These are phyloP conservation scores for Copsychus sechellarum DNA, from an alignment of 2,113 vertebrate species.

Conservation along the genomic window DNA sequence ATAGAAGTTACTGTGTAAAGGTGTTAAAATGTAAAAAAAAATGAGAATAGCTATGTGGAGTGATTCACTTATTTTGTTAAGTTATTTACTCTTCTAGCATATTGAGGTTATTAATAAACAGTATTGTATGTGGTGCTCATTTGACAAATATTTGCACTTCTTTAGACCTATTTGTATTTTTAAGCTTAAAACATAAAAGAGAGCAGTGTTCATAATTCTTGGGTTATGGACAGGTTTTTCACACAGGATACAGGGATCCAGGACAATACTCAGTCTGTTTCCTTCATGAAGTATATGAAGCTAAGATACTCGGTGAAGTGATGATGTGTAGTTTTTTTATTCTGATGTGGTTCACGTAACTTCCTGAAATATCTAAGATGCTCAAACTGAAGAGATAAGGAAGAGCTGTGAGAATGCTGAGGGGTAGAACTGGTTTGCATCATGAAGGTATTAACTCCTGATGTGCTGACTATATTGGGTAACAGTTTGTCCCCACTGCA, in stretches of 20 bases:
- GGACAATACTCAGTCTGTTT: not conserved
- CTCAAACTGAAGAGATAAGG: not conserved
- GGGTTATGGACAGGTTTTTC: not conserved
- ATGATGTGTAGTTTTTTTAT: not conserved
- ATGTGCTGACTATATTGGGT: not conserved
- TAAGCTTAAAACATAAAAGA: not conserved
- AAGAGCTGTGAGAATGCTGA: not conserved
- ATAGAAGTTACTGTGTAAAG: not conserved
- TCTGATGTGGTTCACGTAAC: fast-evolving
- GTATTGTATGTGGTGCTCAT: not conserved
- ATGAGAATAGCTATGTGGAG: fast-evolving
- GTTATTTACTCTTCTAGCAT: not conserved
- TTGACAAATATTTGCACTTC: not conserved
- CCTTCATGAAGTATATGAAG: not conserved
- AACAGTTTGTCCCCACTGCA: not conserved
- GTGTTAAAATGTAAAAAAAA: not conserved
- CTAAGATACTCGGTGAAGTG: not conserved
- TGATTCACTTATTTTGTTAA: not conserved
- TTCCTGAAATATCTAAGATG: not conserved
- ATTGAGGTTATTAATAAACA: not conserved
- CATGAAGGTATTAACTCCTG: not conserved
- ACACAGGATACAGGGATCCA: not conserved
- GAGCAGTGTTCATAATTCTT: not conserved
- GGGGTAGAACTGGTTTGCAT: not conserved
- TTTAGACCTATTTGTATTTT: not conserved